Base-by-base conservation (phyloP, 1,140 invertebrate species). In the Drosophila obscura region DNA sequence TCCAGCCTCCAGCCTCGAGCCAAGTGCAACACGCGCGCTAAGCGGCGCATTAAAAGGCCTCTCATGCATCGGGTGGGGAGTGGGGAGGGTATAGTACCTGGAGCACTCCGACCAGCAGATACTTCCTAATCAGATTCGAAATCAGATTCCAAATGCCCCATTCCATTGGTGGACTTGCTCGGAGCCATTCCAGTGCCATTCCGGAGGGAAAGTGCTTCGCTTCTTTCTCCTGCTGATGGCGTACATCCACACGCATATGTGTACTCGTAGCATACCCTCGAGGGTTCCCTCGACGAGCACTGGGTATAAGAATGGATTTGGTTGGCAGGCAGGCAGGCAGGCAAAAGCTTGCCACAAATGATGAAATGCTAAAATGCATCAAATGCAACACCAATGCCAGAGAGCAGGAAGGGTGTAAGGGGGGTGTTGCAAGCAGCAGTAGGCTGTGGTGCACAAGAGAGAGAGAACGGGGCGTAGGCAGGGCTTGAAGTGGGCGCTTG, bases 281-380 rank as follows among this genome's bases (percentile, higher is more conserved):
- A 19, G 19, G 19, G 19, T 1, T 19, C 19, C 31, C 1, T 13
- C 35, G 35, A 13, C 4, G 15, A 24, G 8, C 15, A 24, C 15
- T 63, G 57, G 31, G 31, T 35, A 11, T 35, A 9, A 35, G 4
- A 9, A 35, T 35, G 9, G 35, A 4, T 13, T 39, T 39, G 4
- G 22, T 24, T n/a, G 45, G 39, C 39, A n/a, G 53, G n/a, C 22
- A 24, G 26, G 9, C 4, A 4, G 35, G 35, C 35, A 39, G 35
- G 35, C 73, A 61, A 78, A 67, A 74, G 55, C 65, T 72, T 64
- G 83, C 78, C 75, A 88, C 78, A 87, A 87, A 76, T 87, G 83
- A 88, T 88, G 78, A 76, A 85, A 85, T 85, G 83, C 66, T 78
- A 79, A 75, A 85, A 88, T 68, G 74, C 78, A 81, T 77, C 69